These are phyloP conservation scores for Belonocnema kinseyi DNA, from an alignment of 1,140 invertebrate species.

Conservation along the genomic window DNA sequence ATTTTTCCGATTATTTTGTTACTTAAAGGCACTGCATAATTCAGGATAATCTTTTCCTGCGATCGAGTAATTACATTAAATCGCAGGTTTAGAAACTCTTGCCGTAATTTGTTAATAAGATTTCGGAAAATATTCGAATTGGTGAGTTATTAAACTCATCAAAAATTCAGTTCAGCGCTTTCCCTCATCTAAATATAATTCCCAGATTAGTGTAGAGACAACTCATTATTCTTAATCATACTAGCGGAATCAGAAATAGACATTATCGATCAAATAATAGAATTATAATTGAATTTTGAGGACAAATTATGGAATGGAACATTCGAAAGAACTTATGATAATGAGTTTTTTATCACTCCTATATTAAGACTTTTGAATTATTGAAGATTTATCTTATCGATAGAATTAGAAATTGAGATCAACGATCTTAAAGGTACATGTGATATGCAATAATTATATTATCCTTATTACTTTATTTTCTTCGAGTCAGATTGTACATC, in stretches of 20 bases:
- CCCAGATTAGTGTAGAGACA: not conserved
- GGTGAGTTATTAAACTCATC: not conserved
- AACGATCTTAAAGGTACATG: not conserved
- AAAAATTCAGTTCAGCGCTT: not conserved
- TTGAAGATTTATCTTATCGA: not conserved
- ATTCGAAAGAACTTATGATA: not conserved
- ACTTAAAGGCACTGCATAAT: too few species aligned
- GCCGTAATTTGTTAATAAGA: not conserved
- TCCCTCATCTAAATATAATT: conserved; percentile 2
- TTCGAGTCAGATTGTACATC: too few species aligned
- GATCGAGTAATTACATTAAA: too few species aligned
- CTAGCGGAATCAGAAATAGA: not conserved
- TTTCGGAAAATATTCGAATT: not conserved
- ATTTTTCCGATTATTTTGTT: too few species aligned
- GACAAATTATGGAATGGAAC: not conserved
- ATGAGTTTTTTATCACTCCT: not conserved
- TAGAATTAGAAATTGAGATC: too few species aligned
- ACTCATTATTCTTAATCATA: not conserved
- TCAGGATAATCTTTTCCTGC: too few species aligned
- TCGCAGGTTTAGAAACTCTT: not conserved
- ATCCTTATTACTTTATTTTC: not conserved
- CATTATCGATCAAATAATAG: not conserved
- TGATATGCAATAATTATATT: not conserved
- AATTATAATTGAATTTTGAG: not conserved
- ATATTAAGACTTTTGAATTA: conserved; percentile 13